These are phyloP conservation scores for Apamea epomidion DNA, from an alignment of 2,888 invertebrate genomes.

Conservation along the genomic window DNA sequence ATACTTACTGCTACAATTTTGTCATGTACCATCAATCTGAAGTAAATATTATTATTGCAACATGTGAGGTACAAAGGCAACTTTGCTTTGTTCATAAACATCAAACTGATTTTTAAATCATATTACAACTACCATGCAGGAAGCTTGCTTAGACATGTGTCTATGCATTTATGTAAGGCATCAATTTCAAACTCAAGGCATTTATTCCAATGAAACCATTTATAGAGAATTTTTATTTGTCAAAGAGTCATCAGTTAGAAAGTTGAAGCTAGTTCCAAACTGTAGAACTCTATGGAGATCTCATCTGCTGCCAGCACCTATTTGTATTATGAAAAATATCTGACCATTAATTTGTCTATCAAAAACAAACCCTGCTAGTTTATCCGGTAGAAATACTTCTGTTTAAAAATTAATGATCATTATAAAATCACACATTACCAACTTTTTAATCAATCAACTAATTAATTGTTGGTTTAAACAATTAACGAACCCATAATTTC, in stretches of 20 bases:
- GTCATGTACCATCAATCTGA: not conserved
- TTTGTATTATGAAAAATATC: not conserved
- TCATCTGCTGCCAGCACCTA: not conserved
- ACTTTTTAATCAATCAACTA: not conserved
- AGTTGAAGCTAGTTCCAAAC: not conserved
- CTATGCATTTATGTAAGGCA: not conserved
- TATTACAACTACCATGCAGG: not conserved
- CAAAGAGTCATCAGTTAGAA: not conserved
- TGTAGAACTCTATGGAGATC: not conserved
- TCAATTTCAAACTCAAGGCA: not conserved
- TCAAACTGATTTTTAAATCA: not conserved
- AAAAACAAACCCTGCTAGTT: not conserved
- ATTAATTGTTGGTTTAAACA: not conserved
- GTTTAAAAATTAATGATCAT: not conserved
- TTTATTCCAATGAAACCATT: not conserved
- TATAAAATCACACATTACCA: not conserved
- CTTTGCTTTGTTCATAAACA: slow-evolving; percentile 20
- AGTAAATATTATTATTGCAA: not conserved
- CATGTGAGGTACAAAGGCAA: not conserved
- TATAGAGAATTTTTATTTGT: not conserved
- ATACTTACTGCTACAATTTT: not conserved
- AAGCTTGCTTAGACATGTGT: not conserved
- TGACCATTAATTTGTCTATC: not conserved
- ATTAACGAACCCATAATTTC: slow-evolving; percentile 1
- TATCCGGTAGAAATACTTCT: not conserved